Evolutionary conservation across 2,888 invertebrate genomes (phyloP), one percentile per base, ranked within the genome.

Genomic region (Calliopum simillimum): DNA sequence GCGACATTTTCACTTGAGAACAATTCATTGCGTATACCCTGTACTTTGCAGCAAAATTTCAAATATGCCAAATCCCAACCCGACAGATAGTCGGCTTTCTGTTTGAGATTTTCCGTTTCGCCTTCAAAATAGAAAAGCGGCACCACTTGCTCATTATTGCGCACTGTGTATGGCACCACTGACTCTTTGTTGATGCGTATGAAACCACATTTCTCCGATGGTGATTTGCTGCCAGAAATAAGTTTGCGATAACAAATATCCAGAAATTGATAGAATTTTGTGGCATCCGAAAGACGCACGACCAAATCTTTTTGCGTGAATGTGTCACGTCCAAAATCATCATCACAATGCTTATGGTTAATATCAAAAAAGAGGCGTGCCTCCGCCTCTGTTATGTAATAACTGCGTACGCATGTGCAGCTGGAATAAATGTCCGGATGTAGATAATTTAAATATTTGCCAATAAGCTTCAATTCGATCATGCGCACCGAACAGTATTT

Each of bases 1-100:
- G 94, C 93, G 86, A 96, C 96, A 12, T 94, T 94, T 82, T 96
- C 95, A 88, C 94, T 94, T 21, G 95, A 94, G 86, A 96, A 96
- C 71, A 96, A 87, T 87, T 96, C 96, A 82, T 95, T 96, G 75
- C 96, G 88, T 78, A 96, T 96, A 65, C 96, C 96, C 87, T 96
- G 96, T 76, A 97, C 96, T 87, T 96, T 96, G 87, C 96, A 96
- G 87, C 96, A 96, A 86, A 97, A 96, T 86, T 96, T 96, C 75
- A 97, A 88, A 86, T 97, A 97, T 0, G 96, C 94, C 76, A 96
- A 87, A 86, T 96, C 96, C 97, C 96, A 97, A 72, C 95, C 95
- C 81, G 94, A 94, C 47, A 96, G 87, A 84, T 94, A 92, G 80
- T 95, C 94, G 2, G 96, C 94, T 83, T 95, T 94, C 73, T 93